Evolutionary conservation across 1,140 invertebrate genomes (phyloP).

Genomic region (Aphis gossypii): DNA sequence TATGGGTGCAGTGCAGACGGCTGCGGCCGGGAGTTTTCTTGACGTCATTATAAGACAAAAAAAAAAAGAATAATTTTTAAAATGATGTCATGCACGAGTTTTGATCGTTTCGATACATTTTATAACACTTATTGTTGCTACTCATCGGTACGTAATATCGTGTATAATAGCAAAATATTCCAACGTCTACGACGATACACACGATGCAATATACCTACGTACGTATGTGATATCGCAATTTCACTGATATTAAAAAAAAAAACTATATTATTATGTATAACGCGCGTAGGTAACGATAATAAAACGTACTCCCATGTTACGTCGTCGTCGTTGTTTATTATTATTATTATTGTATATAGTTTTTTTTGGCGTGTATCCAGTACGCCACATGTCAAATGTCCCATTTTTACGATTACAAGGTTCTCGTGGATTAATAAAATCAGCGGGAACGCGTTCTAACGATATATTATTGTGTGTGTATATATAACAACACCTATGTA

Average conservation of each 20-base stretch:
- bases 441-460: neutral
- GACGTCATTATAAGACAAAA: neutral
- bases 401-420: slow-evolving; percentile 31
- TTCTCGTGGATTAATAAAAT: slow-evolving; percentile 24
- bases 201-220: neutral
- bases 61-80: neutral
- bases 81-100: neutral
- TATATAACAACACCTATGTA: neutral
- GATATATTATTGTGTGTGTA: neutral
- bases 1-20: neutral
- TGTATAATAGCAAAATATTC: neutral
- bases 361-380: slow-evolving; percentile 15
- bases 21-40: neutral
- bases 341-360: neutral
- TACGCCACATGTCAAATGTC: slow-evolving; percentile 23
- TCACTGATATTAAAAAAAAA: neutral
- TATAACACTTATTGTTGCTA: neutral
- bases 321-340: neutral
- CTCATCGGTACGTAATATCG: neutral
- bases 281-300: neutral
- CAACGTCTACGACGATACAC: neutral
- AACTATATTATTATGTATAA: neutral
- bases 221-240: neutral
- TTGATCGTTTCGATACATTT: neutral
- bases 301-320: slow-evolving; percentile 17